Conservation (phyloP, 2,113 vertebrate species). For the Pseudonaja textilis region DNA sequence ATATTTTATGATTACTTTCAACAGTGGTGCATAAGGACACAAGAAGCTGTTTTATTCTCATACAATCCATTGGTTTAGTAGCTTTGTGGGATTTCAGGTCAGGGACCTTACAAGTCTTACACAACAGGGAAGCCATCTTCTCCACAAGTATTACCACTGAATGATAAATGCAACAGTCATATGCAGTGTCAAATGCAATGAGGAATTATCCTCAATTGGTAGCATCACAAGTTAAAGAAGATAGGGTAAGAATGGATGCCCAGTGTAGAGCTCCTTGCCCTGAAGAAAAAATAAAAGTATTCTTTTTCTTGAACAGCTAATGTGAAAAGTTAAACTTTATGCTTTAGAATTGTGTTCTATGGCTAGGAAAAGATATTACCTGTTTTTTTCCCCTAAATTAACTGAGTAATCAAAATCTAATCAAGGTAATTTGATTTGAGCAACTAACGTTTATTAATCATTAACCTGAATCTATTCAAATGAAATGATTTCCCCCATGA, state of each 20-base stretch:
- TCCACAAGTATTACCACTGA: not conserved
- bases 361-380: not conserved
- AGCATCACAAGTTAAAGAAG: not conserved
- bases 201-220: not conserved
- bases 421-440: not conserved
- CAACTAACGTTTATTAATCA: not conserved
- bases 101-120: not conserved
- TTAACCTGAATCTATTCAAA: not conserved
- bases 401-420: not conserved
- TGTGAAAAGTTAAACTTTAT: not conserved
- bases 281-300: not conserved
- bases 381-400: not conserved
- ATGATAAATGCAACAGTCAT: not conserved
- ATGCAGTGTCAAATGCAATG: not conserved
- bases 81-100: not conserved
- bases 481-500: not conserved
- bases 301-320: not conserved
- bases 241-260: not conserved
- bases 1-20: conserved; percentile 21
- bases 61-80: not conserved
- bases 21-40: not conserved
- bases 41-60: not conserved
- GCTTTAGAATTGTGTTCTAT: not conserved
- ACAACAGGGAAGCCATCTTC: not conserved
- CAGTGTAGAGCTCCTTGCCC: not conserved